A percentile compares a stretch with the other conserved stretches of the same genome.
phyloP scores from a whole-genome alignment of 2,797 vertebrate genomes.

The Acrossocheilus wenchowensis region DNA sequence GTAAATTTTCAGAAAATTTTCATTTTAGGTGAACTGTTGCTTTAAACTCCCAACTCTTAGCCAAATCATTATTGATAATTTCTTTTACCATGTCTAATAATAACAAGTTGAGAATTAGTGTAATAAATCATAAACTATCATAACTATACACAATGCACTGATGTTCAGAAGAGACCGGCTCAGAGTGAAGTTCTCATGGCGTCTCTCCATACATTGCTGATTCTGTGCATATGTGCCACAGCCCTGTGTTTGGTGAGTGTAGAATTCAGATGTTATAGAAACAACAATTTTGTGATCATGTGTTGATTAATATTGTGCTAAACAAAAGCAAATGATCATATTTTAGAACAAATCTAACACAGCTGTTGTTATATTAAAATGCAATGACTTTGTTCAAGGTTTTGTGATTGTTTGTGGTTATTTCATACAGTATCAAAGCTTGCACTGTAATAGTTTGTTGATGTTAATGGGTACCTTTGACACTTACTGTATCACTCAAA shows the following conservation, averaged over 20 bases:
- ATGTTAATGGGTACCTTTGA: neutral
- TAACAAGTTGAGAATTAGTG: neutral
- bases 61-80: constrained; percentile 3
- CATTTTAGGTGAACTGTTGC: too few species aligned
- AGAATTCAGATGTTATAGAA: neutral
- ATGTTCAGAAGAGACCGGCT: neutral
- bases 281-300: neutral
- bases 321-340: neutral
- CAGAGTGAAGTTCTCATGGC: constrained; percentile 54
- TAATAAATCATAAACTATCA: constrained; percentile 29
- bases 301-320: neutral
- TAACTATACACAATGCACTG: neutral
- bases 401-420: neutral
- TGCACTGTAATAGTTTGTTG: neutral
- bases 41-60: neutral
- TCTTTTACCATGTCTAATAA: neutral
- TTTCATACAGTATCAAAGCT: neutral
- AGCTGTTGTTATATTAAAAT: neutral
- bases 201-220: constrained; percentile 47
- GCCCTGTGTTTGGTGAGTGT: constrained; percentile 62
- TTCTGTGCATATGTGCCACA: constrained; percentile 53
- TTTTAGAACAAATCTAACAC: neutral
- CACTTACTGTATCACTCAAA: neutral
- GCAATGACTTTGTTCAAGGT: neutral
- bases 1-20: neutral